Percentiles rank a stretch among this genome's conserved stretches.
Evolutionary conservation across 2,113 vertebrate genomes (phyloP).

Genomic region (Ia io): DNA sequence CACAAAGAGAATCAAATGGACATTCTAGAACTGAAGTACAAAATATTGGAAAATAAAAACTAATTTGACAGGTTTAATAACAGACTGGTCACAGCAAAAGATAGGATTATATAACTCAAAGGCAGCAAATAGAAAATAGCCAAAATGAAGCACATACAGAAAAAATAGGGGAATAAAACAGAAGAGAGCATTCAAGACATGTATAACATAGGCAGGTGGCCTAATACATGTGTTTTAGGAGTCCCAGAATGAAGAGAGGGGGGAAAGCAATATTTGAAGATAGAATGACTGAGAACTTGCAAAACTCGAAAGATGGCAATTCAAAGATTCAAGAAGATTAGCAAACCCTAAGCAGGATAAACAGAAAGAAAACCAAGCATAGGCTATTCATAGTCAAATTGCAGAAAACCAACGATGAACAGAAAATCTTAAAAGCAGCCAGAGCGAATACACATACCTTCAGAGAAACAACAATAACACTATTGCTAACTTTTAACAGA

Average conservation of each 20-base stretch:
- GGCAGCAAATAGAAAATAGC: not conserved
- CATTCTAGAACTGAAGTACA: not conserved
- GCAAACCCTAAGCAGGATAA: not conserved
- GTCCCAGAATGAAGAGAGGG: not conserved
- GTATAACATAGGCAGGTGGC: not conserved
- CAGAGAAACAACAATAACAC: not conserved
- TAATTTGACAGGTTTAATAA: not conserved
- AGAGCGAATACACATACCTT: not conserved
- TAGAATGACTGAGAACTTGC: not conserved
- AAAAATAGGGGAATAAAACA: not conserved
- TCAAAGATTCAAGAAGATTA: not conserved
- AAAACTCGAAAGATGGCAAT: not conserved
- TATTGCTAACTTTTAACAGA: not conserved
- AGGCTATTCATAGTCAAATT: not conserved
- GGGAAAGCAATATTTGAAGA: not conserved
- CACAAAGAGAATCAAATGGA: not conserved
- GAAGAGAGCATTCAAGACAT: not conserved
- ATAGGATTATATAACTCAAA: not conserved
- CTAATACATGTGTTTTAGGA: not conserved
- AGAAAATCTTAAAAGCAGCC: not conserved
- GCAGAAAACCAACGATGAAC: not conserved
- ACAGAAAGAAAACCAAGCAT: not conserved
- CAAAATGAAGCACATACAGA: not conserved
- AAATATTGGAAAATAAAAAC: not conserved
- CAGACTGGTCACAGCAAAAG: not conserved